phyloP scores from a whole-genome alignment of 1,140 invertebrate species.

The Philotrypesis tridentata region DNA sequence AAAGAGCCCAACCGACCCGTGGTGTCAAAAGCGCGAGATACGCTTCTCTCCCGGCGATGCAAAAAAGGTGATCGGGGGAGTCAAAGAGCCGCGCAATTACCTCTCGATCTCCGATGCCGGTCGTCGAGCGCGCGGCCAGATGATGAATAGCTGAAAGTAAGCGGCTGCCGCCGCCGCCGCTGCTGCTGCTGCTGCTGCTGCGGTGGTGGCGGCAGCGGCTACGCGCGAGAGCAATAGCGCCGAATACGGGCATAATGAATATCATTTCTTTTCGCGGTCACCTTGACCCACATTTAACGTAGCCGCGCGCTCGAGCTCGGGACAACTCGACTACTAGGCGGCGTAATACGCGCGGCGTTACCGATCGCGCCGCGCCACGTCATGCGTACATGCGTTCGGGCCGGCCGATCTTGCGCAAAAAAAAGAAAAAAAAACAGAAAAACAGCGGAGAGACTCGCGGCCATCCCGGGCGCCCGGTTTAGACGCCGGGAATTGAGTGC shows the following conservation, averaged over 20 bases:
- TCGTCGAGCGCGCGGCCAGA: slow-evolving; percentile 8
- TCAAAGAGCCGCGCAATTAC: slow-evolving; percentile 10
- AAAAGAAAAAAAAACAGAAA: no score
- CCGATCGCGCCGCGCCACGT: slow-evolving; percentile 59
- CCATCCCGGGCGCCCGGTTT: neutral
- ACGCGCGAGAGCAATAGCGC: slow-evolving; percentile 41
- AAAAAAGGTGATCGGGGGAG: slow-evolving; percentile 6
- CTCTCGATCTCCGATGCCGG: neutral
- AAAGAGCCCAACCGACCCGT: neutral
- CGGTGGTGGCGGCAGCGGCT: no score
- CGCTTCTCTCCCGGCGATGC: neutral
- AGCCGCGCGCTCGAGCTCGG: no score
- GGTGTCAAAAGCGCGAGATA: neutral
- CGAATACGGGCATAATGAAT: slow-evolving; percentile 69
- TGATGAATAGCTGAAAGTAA: slow-evolving; percentile 50
- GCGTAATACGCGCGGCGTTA: neutral
- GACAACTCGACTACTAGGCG: neutral
- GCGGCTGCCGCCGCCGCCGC: no score
- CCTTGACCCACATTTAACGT: slow-evolving; percentile 66
- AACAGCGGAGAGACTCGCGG: slow-evolving; percentile 1
- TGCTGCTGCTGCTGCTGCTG: no score
- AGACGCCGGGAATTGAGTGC: neutral
- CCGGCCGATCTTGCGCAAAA: slow-evolving; percentile 51
- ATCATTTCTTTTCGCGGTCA: slow-evolving; percentile 67
- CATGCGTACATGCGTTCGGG: no score